Percentiles rank a stretch among this genome's conserved stretches.
phyloP scores from a whole-genome alignment of 2,888 invertebrate species.

The Odontocolon sp. region DNA sequence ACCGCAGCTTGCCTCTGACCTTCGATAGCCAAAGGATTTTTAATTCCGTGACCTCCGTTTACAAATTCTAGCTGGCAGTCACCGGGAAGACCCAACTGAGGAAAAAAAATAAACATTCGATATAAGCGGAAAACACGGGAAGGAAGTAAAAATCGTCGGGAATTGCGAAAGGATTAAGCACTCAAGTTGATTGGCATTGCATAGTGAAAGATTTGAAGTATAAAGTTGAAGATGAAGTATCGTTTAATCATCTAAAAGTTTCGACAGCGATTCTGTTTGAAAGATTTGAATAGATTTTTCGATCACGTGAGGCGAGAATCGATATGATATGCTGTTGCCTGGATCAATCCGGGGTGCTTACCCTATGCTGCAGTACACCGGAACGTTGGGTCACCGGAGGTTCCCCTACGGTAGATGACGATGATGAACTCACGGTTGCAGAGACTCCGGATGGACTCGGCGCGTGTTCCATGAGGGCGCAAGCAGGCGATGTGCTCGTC shows the following conservation, averaged over 20 bases:
- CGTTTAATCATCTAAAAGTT: neutral
- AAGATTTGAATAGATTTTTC: conserved; percentile 33
- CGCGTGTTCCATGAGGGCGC: conserved; percentile 78
- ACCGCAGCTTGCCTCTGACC: conserved; percentile 77
- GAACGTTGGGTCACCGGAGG: conserved; percentile 83
- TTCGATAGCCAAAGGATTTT: conserved; percentile 92
- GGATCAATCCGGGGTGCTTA: conserved; percentile 86
- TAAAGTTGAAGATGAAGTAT: neutral
- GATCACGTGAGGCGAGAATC: conserved; percentile 15
- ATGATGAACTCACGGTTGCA: conserved; percentile 84
- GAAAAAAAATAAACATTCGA: conserved; percentile 36
- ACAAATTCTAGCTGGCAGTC: conserved; percentile 97
- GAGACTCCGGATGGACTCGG: conserved; percentile 79
- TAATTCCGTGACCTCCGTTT: conserved; percentile 98
- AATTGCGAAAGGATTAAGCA: conserved; percentile 21
- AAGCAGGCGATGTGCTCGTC: conserved; percentile 77
- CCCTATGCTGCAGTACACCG: conserved; percentile 92
- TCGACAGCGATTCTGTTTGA: conserved; percentile 12
- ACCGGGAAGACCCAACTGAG: conserved; percentile 91
- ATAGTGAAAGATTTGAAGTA: conserved; percentile 61
- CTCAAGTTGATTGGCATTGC: conserved; percentile 69
- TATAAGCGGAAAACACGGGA: neutral
- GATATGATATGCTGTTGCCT: conserved; percentile 77
- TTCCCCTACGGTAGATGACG: conserved; percentile 82
- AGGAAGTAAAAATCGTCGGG: conserved; percentile 56